A percentile compares a stretch with the other conserved stretches of the same genome.
These are phyloP conservation scores for Galagoides demidoff DNA, from an alignment of 2,797 vertebrate genomes.

Conservation along the genomic window DNA sequence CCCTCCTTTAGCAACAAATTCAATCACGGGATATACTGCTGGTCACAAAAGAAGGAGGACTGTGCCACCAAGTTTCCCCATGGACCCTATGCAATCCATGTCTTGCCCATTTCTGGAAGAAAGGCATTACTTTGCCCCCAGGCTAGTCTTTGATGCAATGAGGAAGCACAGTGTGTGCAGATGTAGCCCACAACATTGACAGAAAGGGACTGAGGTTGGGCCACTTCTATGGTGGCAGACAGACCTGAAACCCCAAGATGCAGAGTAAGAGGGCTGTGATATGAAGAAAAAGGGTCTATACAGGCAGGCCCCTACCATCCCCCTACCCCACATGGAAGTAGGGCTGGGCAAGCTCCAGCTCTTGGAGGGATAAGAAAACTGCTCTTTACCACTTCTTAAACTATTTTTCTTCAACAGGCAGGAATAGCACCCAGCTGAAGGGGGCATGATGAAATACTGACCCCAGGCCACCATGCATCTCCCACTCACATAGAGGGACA, in stretches of 20 bases:
- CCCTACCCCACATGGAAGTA: too few relatives aligned
- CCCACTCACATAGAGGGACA: rapidly evolving
- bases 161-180: neutral
- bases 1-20: neutral
- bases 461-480: rapidly evolving
- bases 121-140: neutral
- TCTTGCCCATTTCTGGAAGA: neutral
- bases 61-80: neutral
- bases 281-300: rapidly evolving
- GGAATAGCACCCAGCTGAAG: neutral
- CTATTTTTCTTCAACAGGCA: neutral
- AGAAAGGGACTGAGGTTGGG: neutral
- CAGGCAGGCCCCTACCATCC: neutral
- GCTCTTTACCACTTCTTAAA: neutral
- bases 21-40: rapidly evolving
- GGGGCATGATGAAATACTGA: rapidly evolving
- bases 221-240: too few relatives aligned
- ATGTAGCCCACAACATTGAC: neutral
- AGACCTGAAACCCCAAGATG: neutral
- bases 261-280: neutral
- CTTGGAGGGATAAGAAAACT: rapidly evolving
- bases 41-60: neutral
- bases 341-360: neutral
- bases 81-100: neutral
- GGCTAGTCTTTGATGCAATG: neutral